Base-by-base conservation (phyloP, 2,113 vertebrate genomes). In the Carassius auratus region DNA sequence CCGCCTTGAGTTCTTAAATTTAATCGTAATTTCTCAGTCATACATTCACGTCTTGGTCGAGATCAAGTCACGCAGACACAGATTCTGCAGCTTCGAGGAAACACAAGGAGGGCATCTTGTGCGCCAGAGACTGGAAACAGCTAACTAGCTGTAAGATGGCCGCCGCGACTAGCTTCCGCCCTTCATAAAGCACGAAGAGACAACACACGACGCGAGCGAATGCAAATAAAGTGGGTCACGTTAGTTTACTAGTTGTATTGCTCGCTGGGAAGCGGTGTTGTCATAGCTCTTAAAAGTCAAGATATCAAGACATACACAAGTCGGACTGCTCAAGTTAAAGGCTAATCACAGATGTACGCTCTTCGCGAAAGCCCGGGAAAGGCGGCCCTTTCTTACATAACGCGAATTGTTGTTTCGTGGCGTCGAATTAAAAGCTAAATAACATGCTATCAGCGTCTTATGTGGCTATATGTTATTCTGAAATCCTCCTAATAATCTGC, bases 111-210 rank as follows among this genome's bases (percentile, higher is more conserved):
- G 86, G 85, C 90, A 91, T 91, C 89, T 91, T 91, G 86, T 88
- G 73, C 76, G 38, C 80, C 84, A 84, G 36, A 66, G 64, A 75
- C 30, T 68, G 64, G 23, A 17, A 81, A 74, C 36, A 74, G 84
- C 90, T 88, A 90, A 86, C 87, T 89, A 93, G 88, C 90, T 89
- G 85, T 95, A 95, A 95, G 91, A 95, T 95, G 95, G 95, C 95
- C 94, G 95, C 94, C 94, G 79, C 87, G 68, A 73, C 26, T 93
- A 48, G 94, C 94, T 93, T 94, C 93, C 94, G 94, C 94, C 94
- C 92, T 92, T 89, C 85, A 80, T 76, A 62, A 91, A 80, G 87
- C 66, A 86, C 76, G 83, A 83, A 90, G 74, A 59, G 45, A 74
- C 76, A 80, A 48, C 14, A n/a, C 23, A 10, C 78, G 75, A 57